A percentile compares a stretch with the other conserved stretches of the same genome.
Conservation (phyloP, 2,113 vertebrate genomes). For the Nipponia nippon region DNA sequence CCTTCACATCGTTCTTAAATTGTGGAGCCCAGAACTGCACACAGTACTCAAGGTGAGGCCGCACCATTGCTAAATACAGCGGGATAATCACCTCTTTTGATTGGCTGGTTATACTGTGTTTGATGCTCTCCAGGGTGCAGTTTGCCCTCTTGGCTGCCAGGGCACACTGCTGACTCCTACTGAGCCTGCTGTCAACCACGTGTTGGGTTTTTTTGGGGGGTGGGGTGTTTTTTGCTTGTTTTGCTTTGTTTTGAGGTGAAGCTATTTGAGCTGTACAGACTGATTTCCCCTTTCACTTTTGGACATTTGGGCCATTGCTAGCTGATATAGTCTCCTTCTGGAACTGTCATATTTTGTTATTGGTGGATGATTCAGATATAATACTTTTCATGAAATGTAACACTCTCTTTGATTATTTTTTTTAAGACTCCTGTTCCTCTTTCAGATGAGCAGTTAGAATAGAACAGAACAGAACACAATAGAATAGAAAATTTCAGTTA, state of each 20-base stretch:
- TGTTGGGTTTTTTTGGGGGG: no score
- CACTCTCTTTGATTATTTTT: neutral
- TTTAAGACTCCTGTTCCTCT: neutral
- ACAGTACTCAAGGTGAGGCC: no score
- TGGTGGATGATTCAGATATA: neutral
- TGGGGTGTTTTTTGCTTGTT: neutral
- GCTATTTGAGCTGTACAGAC: neutral
- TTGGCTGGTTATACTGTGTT: neutral
- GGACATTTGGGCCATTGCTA: no score
- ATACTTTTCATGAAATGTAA: neutral
- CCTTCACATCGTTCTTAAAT: no score
- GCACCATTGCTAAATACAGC: fast-evolving
- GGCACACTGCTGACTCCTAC: neutral
- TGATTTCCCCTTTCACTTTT: neutral
- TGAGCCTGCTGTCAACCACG: neutral
- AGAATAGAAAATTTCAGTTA: neutral
- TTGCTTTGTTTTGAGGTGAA: neutral
- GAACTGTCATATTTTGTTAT: neutral
- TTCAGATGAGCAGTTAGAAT: neutral
- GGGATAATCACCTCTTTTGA: neutral
- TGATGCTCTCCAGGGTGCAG: neutral
- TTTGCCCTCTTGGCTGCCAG: neutral
- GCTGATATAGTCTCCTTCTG: neutral
- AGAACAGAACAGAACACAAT: neutral
- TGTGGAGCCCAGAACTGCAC: neutral